These are phyloP conservation scores for Colinus virginianus DNA, from an alignment of 2,113 vertebrate species.

Conservation along the genomic window DNA sequence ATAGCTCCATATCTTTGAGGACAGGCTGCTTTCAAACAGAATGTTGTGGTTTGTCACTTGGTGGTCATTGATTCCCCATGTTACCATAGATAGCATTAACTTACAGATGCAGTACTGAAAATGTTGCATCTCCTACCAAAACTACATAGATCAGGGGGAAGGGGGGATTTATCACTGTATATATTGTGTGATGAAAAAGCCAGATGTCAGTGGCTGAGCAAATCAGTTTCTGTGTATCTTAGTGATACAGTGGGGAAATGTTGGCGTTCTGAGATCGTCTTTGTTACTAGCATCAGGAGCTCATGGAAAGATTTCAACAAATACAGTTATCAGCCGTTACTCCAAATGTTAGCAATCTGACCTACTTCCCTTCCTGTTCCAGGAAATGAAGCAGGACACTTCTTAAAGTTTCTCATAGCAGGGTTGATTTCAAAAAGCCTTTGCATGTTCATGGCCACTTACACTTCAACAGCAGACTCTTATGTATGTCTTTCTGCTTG, in stretches of 20 bases:
- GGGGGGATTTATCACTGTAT: not conserved
- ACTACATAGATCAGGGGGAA: not conserved
- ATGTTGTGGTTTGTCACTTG: not conserved
- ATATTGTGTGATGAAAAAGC: not conserved
- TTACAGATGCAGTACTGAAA: not conserved
- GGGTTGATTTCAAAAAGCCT: not conserved
- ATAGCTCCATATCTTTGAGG: not conserved
- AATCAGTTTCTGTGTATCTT: slow-evolving; percentile 16
- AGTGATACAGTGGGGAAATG: not conserved
- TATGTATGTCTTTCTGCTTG: not conserved
- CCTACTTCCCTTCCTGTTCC: slow-evolving; percentile 60
- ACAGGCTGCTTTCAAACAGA: not conserved
- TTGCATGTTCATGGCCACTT: not conserved
- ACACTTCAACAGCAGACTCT: not conserved
- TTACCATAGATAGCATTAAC: fast-evolving
- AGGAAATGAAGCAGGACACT: slow-evolving; percentile 51
- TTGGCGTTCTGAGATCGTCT: slow-evolving; percentile 26
- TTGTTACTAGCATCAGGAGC: slow-evolving; percentile 27
- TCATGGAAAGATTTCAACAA: slow-evolving; percentile 12
- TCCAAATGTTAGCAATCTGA: not conserved
- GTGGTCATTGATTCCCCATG: not conserved
- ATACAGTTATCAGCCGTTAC: not conserved
- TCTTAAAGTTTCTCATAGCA: not conserved
- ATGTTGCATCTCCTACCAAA: not conserved
- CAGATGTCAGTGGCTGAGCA: not conserved